Evolutionary conservation across 2,797 vertebrate genomes (phyloP).

Genomic region (Champsocephalus esox): DNA sequence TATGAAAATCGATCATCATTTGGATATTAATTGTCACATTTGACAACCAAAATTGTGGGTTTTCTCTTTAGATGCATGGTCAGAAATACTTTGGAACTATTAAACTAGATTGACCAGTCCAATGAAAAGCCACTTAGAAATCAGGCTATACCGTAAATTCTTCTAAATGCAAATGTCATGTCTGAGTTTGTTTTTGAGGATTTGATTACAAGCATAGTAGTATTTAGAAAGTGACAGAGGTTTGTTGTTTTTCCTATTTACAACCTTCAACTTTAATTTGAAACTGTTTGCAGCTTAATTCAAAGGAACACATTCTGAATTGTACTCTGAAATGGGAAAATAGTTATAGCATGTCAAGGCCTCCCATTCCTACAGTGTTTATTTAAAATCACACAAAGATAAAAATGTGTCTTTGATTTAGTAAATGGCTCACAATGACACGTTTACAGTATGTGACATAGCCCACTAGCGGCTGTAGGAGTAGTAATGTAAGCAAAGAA

Average conservation of each 20-base stretch:
- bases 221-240: neutral
- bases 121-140: neutral
- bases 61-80: neutral
- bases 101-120: neutral
- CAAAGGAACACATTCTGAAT: neutral
- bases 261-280: neutral
- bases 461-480: too few relatives aligned
- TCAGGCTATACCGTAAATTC: neutral
- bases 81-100: neutral
- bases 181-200: neutral
- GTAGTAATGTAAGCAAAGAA: too few relatives aligned
- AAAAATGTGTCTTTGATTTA: too few relatives aligned
- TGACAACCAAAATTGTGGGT: constrained; percentile 13
- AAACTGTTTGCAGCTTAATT: constrained; percentile 2
- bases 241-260: neutral
- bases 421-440: too few relatives aligned
- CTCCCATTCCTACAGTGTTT: neutral
- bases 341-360: neutral
- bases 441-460: too few relatives aligned
- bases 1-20: constrained; percentile 5
- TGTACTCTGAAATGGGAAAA: neutral
- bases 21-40: constrained; percentile 4
- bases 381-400: neutral
- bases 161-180: neutral
- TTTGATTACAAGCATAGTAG: neutral